Evolutionary conservation across 2,113 vertebrate genomes (phyloP), one percentile per base, ranked within the genome.

Genomic region (Polyodon spathula): DNA sequence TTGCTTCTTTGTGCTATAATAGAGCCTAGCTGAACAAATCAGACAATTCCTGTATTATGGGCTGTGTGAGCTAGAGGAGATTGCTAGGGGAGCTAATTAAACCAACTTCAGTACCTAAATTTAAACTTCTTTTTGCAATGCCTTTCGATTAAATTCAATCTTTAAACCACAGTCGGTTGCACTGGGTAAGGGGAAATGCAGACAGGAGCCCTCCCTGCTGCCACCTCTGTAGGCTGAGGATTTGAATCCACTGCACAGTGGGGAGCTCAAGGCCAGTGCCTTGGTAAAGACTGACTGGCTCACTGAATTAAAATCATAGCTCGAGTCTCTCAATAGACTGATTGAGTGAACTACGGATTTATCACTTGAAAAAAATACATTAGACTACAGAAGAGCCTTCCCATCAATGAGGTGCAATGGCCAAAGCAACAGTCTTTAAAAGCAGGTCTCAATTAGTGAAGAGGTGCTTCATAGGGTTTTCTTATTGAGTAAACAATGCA

Each of bases 381-480:
- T 37, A 44, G 17, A 37, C 56, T 52, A 6, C 38, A 42, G 37
- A 46, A 55, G 27, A 16, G 53, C 8, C 17, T 55, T 55, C 37
- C 39, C 38, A 6, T 44, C 1, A 44, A 39, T 27, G n/a, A 37
- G n/a, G 10, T 4, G 11, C 9, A 46, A 6, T 53, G 46, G 16
- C 12, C 27, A 16, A 43, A 51, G 40, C 16, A 17, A 37, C 52
- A 40, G 58, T 16, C 37, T 55, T 55, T 27, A 16, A 55, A 55
- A 55, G 16, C 53, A 55, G 53, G 53, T 55, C 12, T 15, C 27
- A 4, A 6, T 8, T 7, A 14, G 7, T 10, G 11, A 6, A 17
- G 40, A n/a, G 40, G 37, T n/a, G 42, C 40, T 58, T 63, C 56
- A 64, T 58, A 64, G 17, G 40, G 16, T 39, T 40, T 37, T 37